A percentile compares a stretch with the other conserved stretches of the same genome.
These are phyloP conservation scores for Eublepharis macularius DNA, from an alignment of 2,113 vertebrate species.

Conservation along the genomic window DNA sequence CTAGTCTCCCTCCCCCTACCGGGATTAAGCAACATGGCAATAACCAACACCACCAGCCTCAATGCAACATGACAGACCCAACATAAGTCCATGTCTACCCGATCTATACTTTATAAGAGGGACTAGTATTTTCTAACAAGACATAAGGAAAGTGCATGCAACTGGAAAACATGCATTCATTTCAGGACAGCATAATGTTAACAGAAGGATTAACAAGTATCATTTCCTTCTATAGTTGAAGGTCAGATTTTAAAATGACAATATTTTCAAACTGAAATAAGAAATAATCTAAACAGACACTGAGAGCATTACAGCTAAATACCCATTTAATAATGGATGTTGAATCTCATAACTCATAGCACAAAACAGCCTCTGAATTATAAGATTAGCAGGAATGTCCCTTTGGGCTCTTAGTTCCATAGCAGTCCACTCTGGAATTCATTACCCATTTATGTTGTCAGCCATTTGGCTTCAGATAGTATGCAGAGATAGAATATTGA, in stretches of 20 bases:
- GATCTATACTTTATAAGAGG: neutral
- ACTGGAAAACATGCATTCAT: neutral
- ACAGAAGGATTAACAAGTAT: neutral
- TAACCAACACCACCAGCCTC: no score
- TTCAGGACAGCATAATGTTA: neutral
- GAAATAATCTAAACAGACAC: neutral
- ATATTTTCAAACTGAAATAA: neutral
- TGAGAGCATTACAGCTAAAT: neutral
- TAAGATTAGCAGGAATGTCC: neutral
- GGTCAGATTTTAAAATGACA: neutral
- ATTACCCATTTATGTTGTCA: neutral
- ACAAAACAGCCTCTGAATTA: constrained; percentile 7
- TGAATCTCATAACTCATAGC: neutral
- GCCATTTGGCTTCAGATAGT: neutral
- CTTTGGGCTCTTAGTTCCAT: neutral
- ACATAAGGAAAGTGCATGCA: neutral
- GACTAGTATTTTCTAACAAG: neutral
- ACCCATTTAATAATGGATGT: constrained; percentile 12
- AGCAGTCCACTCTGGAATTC: constrained; percentile 2
- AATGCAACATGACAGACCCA: no score
- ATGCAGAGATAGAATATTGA: neutral
- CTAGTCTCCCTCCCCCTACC: no score
- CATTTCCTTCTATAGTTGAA: neutral
- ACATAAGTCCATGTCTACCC: neutral
- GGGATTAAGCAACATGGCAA: no score